Evolutionary conservation across 1,140 invertebrate species (phyloP).

Genomic region (Diorhabda carinulata): DNA sequence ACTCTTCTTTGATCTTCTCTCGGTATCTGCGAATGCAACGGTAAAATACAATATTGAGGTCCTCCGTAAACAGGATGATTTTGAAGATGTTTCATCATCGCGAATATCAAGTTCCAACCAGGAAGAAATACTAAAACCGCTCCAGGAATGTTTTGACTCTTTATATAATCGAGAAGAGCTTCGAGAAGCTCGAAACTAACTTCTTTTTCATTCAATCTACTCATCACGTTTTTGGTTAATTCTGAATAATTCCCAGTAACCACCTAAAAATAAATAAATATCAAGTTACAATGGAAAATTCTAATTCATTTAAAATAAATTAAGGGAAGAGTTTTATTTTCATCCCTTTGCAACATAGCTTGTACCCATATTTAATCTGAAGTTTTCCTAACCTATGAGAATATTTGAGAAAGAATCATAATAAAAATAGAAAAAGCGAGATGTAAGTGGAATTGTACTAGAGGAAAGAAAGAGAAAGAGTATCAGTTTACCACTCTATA

Average conservation of each 20-base stretch:
- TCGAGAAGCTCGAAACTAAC: constrained; percentile 90
- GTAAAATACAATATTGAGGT: constrained; percentile 66
- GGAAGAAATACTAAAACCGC: constrained; percentile 90
- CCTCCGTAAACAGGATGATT: constrained; percentile 73
- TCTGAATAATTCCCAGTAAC: constrained; percentile 53
- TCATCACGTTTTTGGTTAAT: constrained; percentile 68
- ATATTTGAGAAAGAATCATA: too few relatives aligned
- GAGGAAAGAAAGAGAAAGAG: too few relatives aligned
- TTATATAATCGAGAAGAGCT: constrained; percentile 73
- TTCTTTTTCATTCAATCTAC: constrained; percentile 80
- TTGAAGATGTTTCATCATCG: constrained; percentile 80
- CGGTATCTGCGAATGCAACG: constrained; percentile 86
- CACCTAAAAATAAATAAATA: constrained; percentile 27
- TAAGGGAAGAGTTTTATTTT: background rate
- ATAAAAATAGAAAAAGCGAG: too few relatives aligned
- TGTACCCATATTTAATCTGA: too few relatives aligned
- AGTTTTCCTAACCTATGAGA: too few relatives aligned
- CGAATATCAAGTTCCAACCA: constrained; percentile 93
- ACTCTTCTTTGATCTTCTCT: constrained; percentile 86
- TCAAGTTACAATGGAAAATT: background rate
- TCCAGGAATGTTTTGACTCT: constrained; percentile 66
- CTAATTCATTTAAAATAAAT: background rate
- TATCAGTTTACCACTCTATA: too few relatives aligned
- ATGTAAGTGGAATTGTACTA: too few relatives aligned
- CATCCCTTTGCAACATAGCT: too few relatives aligned